Base-by-base conservation (phyloP, 2,113 vertebrate species). In the Delphinapterus leucas region DNA sequence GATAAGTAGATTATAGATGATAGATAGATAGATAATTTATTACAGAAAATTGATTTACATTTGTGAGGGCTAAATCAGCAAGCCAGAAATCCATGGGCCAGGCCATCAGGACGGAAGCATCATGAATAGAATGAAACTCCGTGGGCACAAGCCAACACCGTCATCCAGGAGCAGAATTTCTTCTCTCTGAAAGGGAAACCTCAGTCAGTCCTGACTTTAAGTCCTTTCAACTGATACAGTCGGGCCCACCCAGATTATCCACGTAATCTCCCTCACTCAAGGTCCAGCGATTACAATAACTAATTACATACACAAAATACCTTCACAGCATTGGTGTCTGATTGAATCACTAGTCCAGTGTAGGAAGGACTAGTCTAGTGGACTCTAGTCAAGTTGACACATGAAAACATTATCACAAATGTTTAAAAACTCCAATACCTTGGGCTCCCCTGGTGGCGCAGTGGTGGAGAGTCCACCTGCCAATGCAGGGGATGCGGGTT, bases 101-200 rank as follows among this genome's bases (percentile, higher is more conserved):
- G 61, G 17, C 13, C 3, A 15, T 61, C 38, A 71, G 68, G 49
- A 88, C 58, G 11, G 55, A 31, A 71, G 33, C 26, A 55, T 26
- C 26, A 17, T 3, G 36, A 80, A 13, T 20, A 38, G 26, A 82
- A 31, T 36, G 63, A 71, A 71, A 41, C 7, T 26, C 60, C 49
- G 31, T 0, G 1, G 47, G 31, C 33, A 60, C 2, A 9, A n/a
- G 14, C 71, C 47, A 25, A 17, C 2, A 5, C 5, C 49, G 10
- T 33, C 44, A 18, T 68, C 20, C 70, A 14, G 17, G 85, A 67
- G 25, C 0, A 17, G 31, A 36, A 38, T 68, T 47, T 80, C 26
- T 63, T 44, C 26, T 63, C 31, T 55, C 25, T 8, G 8, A 21
- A 70, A 93, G 31, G 38, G 65, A 68, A 89, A 85, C 61, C n/a